phyloP scores from a whole-genome alignment of 2,888 invertebrate genomes.

The Dexiosoma caninum region DNA sequence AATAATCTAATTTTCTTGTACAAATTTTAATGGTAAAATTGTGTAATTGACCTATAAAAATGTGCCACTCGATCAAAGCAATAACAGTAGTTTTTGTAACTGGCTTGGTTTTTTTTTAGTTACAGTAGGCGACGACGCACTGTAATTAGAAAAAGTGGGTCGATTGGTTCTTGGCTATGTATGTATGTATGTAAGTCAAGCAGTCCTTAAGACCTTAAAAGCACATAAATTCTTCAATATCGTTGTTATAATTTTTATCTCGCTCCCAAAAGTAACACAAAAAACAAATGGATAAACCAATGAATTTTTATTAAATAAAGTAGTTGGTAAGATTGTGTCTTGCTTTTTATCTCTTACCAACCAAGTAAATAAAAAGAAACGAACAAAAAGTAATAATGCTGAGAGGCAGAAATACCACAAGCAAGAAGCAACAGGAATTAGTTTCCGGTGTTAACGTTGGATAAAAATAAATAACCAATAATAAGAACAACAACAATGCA shows the following conservation, averaged over 20 bases:
- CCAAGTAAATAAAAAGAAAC: constrained; percentile 7
- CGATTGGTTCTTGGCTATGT: neutral
- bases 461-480: constrained; percentile 30
- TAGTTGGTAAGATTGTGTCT: neutral
- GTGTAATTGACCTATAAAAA: no score
- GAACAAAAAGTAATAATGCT: neutral
- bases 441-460: constrained; percentile 62
- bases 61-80: no score
- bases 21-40: no score
- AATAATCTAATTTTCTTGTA: no score
- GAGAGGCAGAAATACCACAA: constrained; percentile 20
- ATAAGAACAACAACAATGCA: constrained; percentile 3
- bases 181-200: neutral
- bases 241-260: neutral
- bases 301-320: neutral
- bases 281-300: neutral
- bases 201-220: neutral
- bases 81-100: no score
- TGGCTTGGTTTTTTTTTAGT: no score
- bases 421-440: constrained; percentile 62
- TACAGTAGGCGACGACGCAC: no score
- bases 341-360: constrained; percentile 8
- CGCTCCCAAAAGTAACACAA: neutral
- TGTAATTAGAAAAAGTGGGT: neutral
- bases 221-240: neutral